Conservation (phyloP, 1,140 invertebrate genomes). For the Ceratosolen fusciceps region DNA sequence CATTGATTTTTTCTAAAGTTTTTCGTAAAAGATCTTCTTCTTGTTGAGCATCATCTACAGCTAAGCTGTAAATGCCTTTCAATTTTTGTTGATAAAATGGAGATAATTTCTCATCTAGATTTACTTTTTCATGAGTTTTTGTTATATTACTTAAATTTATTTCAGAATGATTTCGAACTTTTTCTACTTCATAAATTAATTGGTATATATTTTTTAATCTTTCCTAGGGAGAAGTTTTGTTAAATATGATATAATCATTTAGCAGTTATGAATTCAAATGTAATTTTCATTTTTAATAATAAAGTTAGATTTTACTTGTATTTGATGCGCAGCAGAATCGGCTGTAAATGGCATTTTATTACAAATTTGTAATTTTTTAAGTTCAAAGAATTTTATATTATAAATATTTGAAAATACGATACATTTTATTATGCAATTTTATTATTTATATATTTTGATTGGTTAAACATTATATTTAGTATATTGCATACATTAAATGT, state of each 20-base stretch:
- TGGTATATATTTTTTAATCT: constrained; percentile 82
- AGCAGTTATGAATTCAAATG: no score
- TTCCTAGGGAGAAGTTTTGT: constrained; percentile 74
- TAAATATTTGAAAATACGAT: no score
- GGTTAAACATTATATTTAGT: no score
- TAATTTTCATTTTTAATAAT: constrained; percentile 17
- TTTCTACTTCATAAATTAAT: constrained; percentile 85
- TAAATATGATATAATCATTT: no score
- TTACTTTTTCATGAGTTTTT: constrained; percentile 83
- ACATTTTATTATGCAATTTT: no score
- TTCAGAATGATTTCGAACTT: constrained; percentile 82
- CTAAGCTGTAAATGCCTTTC: constrained; percentile 85
- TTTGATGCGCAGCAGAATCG: constrained; percentile 83
- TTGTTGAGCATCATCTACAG: constrained; percentile 83
- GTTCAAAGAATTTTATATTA: no score
- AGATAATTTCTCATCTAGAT: constrained; percentile 78
- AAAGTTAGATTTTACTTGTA: constrained; percentile 71
- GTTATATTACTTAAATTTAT: constrained; percentile 83
- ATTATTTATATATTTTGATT: no score
- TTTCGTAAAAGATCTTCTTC: constrained; percentile 88
- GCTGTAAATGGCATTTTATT: constrained; percentile 83
- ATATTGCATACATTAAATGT: no score
- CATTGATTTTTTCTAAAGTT: constrained; percentile 89
- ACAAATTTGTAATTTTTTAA: no score
- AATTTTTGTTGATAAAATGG: constrained; percentile 82